A percentile compares a stretch with the other conserved stretches of the same genome.
These are phyloP conservation scores for Neocrepidodera transversa DNA, from an alignment of 2,888 invertebrate genomes.

Conservation along the genomic window DNA sequence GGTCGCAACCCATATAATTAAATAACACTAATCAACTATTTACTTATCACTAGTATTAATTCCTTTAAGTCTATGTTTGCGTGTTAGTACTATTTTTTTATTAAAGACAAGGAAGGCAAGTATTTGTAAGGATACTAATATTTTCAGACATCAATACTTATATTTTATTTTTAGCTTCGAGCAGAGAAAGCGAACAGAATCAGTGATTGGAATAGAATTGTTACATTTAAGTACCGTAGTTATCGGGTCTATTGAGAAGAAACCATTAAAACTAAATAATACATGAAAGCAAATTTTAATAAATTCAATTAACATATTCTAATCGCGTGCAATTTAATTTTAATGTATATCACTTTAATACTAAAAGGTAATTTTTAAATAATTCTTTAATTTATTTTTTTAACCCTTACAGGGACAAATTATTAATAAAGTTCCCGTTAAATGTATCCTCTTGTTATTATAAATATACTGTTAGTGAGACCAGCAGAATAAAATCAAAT, in stretches of 20 bases:
- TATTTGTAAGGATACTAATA: neutral
- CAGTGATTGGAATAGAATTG: slow-evolving; percentile 11
- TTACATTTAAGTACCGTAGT: slow-evolving; percentile 9
- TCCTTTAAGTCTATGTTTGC: neutral
- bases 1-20: too few species aligned
- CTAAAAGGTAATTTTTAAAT: too few species aligned
- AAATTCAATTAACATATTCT: slow-evolving; percentile 15
- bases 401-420: too few species aligned
- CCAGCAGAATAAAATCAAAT: too few species aligned
- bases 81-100: neutral
- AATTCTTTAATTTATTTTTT: too few species aligned
- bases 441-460: too few species aligned
- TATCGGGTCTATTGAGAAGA: neutral
- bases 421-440: too few species aligned
- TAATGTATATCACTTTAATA: too few species aligned
- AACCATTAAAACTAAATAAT: neutral
- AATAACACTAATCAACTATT: too few species aligned
- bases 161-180: slow-evolving; percentile 12
- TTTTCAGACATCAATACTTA: slow-evolving; percentile 2
- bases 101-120: slow-evolving; percentile 1
- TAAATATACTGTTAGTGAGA: too few species aligned
- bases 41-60: too few species aligned
- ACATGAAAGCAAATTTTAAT: slow-evolving; percentile 16
- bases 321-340: too few species aligned
- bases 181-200: slow-evolving; percentile 14